Evolutionary conservation across 2,888 invertebrate genomes (phyloP), one percentile per base, ranked within the genome.

Genomic region (Polyommatus icarus): DNA sequence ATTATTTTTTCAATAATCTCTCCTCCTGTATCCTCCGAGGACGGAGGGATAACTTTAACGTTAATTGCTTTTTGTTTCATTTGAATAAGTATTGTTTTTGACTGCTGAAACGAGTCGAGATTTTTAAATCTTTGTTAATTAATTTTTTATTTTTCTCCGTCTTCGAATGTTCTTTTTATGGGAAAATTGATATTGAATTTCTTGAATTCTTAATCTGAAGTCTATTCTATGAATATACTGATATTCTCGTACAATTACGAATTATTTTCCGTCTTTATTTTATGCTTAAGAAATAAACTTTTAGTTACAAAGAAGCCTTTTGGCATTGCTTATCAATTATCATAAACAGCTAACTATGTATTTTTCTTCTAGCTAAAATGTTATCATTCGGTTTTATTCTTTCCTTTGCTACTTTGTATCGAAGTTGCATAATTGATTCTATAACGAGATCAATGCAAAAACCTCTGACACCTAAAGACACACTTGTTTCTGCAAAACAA

Each of bases 1-100:
- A 94, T 94, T 93, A 93, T 94, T 94, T 93, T 94, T 94, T 94
- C 94, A 94, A 93, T 94, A 94, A 93, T 92, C 93, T 93, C 91
- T 89, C 89, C 88, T 88, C 89, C 89, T 84, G 89, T 89, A 89
- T 90, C 90, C 92, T 91, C 91, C 80, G 84, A 89, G 92, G 40
- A 40, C 83, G 90, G 92, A 91, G 93, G 93, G 92, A 91, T 91
- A 92, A 90, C 90, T 91, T 89, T 89, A 82, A 85, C 89, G 93
- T 93, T 93, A 93, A 93, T 94, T 94, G 93, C 92, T 93, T 93
- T 93, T 93, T 94, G 93, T 93, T 93, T 93, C 91, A 92, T 93
- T 93, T 93, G 91, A 94, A 93, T 93, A 93, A 94, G 92, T 93
- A 92, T 93, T 93, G 93, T 93, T 93, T 93, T 93, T 93, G 92